Base-by-base conservation (phyloP, 2,797 vertebrate genomes). In the Balearica regulorum region DNA sequence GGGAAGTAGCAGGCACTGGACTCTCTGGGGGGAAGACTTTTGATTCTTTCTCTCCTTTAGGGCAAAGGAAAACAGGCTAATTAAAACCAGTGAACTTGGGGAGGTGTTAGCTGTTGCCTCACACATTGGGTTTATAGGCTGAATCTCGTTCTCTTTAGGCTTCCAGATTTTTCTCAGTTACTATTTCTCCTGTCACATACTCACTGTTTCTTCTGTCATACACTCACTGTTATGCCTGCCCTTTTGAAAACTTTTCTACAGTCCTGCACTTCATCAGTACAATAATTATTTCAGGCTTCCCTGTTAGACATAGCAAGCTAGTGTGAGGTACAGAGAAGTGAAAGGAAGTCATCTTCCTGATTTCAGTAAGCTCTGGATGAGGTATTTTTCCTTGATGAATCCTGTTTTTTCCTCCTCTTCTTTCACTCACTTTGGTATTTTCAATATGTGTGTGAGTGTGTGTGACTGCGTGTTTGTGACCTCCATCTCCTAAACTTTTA, bases 151-250 rank as follows among this genome's bases (percentile, higher is more conserved):
- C 78, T 96, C 89, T 89, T 93, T 78, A 94, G 77, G 89, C 92
- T 96, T 89, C 82, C 94, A 95, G 82, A 86, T 83, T 96, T 96
- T 90, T 96, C 89, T 93, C 95, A 97, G 93, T 95, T 94, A 95
- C 94, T 97, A 83, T 95, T 95, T 97, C 89, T 97, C 35, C 92
- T 82, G 93, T 93, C 96, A 97, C 94, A 96, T 95, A 96, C 89
- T 96, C 91, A 84, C 83, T 87, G 31, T 83, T 95, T 78, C 72
- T 95, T 88, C 83, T 91, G 92, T 94, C 39, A 13, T 65, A 35
- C 69, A 76, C 54, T 92, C 54, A 58, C 22, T 89, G 22, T 89
- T 87, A 22, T 75, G 92, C 48, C 57, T 92, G 79, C 62, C 84
- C 37, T 93, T 95, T 69, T 61, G 82, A 96, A 93, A 91, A 65